phyloP scores from a whole-genome alignment of 2,113 vertebrate genomes.

The Equus przewalskii region DNA sequence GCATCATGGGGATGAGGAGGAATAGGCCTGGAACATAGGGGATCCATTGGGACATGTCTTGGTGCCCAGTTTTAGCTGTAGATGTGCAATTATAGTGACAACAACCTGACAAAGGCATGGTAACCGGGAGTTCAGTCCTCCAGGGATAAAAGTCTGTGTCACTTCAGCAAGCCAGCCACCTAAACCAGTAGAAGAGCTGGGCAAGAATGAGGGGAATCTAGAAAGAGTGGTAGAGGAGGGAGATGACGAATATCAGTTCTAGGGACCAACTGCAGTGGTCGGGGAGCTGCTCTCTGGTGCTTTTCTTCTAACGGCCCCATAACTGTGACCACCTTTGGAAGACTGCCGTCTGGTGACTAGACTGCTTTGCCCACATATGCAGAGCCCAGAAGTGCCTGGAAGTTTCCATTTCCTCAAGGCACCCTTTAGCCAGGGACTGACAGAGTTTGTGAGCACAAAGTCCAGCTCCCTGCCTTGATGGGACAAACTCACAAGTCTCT shows the following conservation, averaged over 20 bases:
- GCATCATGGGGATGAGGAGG: too few relatives aligned
- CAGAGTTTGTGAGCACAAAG: background rate
- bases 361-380: too few relatives aligned
- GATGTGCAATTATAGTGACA: background rate
- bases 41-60: background rate
- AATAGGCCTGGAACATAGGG: background rate
- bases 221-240: background rate
- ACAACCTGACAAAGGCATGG: background rate
- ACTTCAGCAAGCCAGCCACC: background rate
- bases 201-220: background rate
- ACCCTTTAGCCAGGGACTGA: background rate
- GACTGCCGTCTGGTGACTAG: too few relatives aligned
- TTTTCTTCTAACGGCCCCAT: background rate
- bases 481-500: background rate
- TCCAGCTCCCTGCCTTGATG: background rate
- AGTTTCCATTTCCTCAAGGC: background rate
- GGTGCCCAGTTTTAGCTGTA: background rate
- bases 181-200: background rate
- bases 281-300: too few relatives aligned
- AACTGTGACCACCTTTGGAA: background rate
- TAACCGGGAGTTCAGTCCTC: background rate
- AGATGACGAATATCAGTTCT: rapidly evolving
- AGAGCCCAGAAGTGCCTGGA: background rate
- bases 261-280: background rate
- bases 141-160: background rate